Percentiles rank a stretch among this genome's conserved stretches.
Evolutionary conservation across 2,797 vertebrate species (phyloP).

Genomic region (Lepus townsendii): DNA sequence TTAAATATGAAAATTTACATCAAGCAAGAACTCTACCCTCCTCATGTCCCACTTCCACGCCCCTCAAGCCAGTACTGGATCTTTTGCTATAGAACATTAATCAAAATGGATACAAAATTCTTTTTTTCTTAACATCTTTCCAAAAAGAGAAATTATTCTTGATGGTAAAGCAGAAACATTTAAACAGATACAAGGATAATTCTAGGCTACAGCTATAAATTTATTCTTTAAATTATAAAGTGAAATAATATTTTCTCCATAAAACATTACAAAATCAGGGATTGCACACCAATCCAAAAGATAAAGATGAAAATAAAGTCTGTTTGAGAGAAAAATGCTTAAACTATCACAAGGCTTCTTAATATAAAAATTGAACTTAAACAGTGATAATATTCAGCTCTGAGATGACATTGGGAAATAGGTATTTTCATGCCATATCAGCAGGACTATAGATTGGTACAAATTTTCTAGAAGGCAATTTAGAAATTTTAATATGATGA

Average conservation of each 20-base stretch:
- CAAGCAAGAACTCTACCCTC: background rate
- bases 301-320: background rate
- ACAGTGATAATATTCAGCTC: background rate
- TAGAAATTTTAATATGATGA: background rate
- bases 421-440: background rate
- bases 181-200: background rate
- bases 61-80: background rate
- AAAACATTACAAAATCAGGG: background rate
- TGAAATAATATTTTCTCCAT: background rate
- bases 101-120: background rate
- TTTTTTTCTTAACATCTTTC: background rate
- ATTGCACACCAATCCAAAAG: background rate
- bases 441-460: background rate
- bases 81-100: background rate
- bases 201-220: background rate
- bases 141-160: background rate
- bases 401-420: background rate
- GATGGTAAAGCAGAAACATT: background rate
- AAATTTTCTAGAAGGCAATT: background rate
- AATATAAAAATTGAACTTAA: background rate
- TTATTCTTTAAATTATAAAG: conserved; percentile 9
- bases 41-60: background rate
- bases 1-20: conserved; percentile 15
- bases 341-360: background rate
- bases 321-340: background rate